Base-by-base conservation (phyloP, 2,888 invertebrate species). In the Priocnemis perturbator region DNA sequence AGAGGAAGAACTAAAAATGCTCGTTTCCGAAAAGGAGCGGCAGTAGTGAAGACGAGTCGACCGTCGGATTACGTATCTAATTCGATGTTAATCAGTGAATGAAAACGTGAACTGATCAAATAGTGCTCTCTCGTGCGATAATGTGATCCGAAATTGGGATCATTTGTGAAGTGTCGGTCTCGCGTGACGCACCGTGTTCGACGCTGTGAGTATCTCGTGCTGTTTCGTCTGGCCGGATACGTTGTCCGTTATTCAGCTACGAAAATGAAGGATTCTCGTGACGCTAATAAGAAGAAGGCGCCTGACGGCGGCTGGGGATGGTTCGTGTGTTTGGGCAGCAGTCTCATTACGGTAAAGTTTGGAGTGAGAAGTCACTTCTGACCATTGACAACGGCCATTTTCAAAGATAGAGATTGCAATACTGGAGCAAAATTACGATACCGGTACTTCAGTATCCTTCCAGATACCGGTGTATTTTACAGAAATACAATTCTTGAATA, bases 271-370 rank as follows among this genome's bases (percentile, higher is more conserved):
- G 19, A 69, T 30, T 69, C 69, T 53, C 60, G 48, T 5, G 63
- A 69, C 7, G 62, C 73, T 1, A 60, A 23, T 9, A 63, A 65
- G 15, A 76, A 94, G 50, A 50, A 19, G 50, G n/a, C n/a, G 81
- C 95, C 95, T 60, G 96, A 96, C 87, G 95, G 96, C 64, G 95
- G 96, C 69, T 96, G 95, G 95, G 96, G 95, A 69, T 96, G 96
- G 96, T 92, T 95, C 90, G 95, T 95, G 74, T 95, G 95, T 81
- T 91, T 96, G 76, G 96, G 96, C 84, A 95, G 95, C 83, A 95
- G 95, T 89, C 90, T 95, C 87, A 94, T 96, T 81, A 95, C 95
- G 91, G 95, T 96, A 90, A 94, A 47, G 64, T 44, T 5, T 30
- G 48, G 5, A 30, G 37, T 23, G 56, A 37, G 37, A 11, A 11